A percentile compares a stretch with the other conserved stretches of the same genome.
phyloP scores from a whole-genome alignment of 2,888 invertebrate species.

The Apamea crenata region DNA sequence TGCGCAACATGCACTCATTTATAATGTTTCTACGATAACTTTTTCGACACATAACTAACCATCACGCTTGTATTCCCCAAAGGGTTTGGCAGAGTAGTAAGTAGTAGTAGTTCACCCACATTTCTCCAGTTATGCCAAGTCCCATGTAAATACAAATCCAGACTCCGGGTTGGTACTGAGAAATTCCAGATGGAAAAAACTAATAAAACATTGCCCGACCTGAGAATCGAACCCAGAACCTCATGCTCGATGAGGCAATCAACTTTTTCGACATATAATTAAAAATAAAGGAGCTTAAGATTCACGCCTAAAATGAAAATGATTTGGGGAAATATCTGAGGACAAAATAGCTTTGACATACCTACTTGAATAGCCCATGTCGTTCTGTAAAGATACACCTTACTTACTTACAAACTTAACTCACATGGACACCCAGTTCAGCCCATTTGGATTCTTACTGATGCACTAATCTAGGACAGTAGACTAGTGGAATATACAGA shows the following conservation, averaged over 20 bases:
- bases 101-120: too few species aligned
- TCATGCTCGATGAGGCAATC: too few species aligned
- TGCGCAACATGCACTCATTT: slow-evolving; percentile 11
- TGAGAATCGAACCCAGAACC: too few species aligned
- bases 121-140: too few species aligned
- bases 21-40: neutral
- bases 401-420: too few species aligned
- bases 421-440: too few species aligned
- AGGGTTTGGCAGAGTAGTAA: too few species aligned
- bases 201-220: too few species aligned
- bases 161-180: neutral
- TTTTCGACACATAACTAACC: neutral
- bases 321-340: neutral
- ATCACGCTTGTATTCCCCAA: neutral
- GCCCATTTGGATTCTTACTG: too few species aligned
- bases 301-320: neutral
- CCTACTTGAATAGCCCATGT: neutral
- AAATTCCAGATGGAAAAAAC: neutral
- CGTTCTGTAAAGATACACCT: neutral
- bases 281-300: neutral
- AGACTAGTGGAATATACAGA: neutral
- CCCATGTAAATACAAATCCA: too few species aligned
- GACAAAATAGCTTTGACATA: neutral
- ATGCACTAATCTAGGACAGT: neutral
- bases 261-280: too few species aligned